Conservation (phyloP, 2,113 vertebrate genomes). For the Trogon surrucura region DNA sequence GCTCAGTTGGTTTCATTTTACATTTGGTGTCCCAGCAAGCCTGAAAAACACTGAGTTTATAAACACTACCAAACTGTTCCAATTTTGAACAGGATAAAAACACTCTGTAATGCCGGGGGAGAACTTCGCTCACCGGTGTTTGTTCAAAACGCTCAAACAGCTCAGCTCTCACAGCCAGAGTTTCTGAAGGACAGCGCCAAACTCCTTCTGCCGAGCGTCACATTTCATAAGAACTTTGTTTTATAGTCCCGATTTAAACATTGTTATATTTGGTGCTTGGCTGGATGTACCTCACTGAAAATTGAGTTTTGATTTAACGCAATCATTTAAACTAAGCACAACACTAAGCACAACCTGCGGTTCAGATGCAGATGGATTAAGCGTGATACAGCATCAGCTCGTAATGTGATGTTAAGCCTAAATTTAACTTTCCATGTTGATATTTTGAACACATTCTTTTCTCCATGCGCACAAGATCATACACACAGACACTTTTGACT, state of each 20-base stretch:
- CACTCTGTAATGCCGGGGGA: neutral
- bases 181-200: slow-evolving; percentile 5
- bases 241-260: slow-evolving; percentile 21
- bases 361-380: neutral
- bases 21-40: neutral
- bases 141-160: neutral
- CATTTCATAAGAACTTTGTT: slow-evolving; percentile 7
- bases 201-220: slow-evolving; percentile 22
- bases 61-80: neutral
- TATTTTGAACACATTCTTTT: neutral
- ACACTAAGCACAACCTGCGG: neutral
- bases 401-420: neutral
- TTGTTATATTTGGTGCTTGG: slow-evolving; percentile 21
- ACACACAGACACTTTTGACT: neutral
- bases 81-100: neutral
- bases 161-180: neutral
- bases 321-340: slow-evolving; percentile 27
- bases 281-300: slow-evolving; percentile 22
- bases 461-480: neutral
- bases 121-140: neutral
- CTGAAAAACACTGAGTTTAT: neutral
- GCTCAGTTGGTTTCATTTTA: neutral
- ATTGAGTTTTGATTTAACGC: slow-evolving; percentile 37
- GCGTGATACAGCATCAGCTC: neutral
- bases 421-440: neutral